Base-by-base conservation (phyloP, 2,113 vertebrate species). In the Embiotoca jacksoni region DNA sequence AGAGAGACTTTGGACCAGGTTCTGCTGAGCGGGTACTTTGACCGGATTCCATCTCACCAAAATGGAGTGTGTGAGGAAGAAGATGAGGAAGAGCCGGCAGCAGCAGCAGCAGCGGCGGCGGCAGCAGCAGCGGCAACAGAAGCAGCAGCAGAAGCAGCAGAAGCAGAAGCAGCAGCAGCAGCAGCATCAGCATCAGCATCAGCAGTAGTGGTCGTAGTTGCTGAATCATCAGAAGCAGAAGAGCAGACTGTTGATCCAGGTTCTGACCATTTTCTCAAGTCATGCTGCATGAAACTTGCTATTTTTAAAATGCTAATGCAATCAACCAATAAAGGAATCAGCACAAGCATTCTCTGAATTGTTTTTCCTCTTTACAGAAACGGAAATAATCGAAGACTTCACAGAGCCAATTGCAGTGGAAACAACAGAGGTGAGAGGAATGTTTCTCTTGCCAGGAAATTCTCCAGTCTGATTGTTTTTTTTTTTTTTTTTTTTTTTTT, bases 11-110 rank as follows among this genome's bases (percentile, higher is more conserved):
- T 99, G 77, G 97, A 99, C 90, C 96, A 95, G 58, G 92, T 98
- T 92, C 95, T 98, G 86, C 95, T 97, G 92, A 97, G 97, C 66
- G 96, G 95, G 69, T 99, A 98, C 92, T 99, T 99, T 69, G 97
- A 99, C 85, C 96, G 91, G 85, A 92, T 95, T 80, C 96, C 96
- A 77, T 94, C 95, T 88, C 97, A 97, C 85, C 97, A 99, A 90
- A 99, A 99, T 0, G 97, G 98, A 23, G 85, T 98, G 5, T 98
- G 97, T 89, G 95, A 96, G 72, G 96, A 97, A 13, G 96, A 96
- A 30, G 97, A 97, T 52, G 90, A 90, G n/a, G 89, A 92, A 69
- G 96, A 97, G 57, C 93, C 95, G 0, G 73, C 55, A 41, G 60
- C 52, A 1, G 72, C 35, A 2, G 50, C 68, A 3, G 72, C 8